Conservation (phyloP, 2,797 vertebrate species). For the Peromyscus melanophrys region DNA sequence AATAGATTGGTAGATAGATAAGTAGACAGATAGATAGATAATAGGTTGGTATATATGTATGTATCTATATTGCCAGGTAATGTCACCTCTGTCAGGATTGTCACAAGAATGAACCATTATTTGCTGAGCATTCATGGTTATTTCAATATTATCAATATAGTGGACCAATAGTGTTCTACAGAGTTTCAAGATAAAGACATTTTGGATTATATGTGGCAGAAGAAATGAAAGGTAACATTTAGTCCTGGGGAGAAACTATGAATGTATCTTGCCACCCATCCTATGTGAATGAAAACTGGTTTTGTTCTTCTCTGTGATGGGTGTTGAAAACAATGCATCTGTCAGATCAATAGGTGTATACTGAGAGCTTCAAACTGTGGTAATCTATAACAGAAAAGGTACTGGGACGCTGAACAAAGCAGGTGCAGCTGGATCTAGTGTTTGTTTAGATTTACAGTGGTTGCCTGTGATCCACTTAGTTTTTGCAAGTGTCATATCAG, state of each 20-base stretch:
- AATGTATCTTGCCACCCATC: neutral
- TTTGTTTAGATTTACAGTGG: constrained; percentile 31
- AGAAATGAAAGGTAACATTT: neutral
- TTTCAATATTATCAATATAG: neutral
- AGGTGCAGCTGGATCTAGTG: neutral
- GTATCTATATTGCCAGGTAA: neutral
- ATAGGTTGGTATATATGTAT: no score
- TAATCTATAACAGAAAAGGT: neutral
- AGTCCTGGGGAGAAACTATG: neutral
- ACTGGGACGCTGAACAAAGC: neutral
- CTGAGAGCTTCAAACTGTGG: neutral
- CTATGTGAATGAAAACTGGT: neutral
- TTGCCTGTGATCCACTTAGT: neutral
- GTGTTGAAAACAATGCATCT: neutral
- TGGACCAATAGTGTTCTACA: neutral
- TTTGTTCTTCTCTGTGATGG: neutral
- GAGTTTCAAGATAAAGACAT: neutral
- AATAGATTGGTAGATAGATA: neutral
- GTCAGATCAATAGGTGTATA: neutral
- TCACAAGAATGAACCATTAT: neutral
- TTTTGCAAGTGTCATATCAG: neutral
- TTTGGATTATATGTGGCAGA: neutral
- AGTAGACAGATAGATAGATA: neutral
- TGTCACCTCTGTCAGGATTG: neutral
- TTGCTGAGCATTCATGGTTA: neutral